Base-by-base conservation (phyloP, 2,888 invertebrate species). In the Standfussiana lucernea region DNA sequence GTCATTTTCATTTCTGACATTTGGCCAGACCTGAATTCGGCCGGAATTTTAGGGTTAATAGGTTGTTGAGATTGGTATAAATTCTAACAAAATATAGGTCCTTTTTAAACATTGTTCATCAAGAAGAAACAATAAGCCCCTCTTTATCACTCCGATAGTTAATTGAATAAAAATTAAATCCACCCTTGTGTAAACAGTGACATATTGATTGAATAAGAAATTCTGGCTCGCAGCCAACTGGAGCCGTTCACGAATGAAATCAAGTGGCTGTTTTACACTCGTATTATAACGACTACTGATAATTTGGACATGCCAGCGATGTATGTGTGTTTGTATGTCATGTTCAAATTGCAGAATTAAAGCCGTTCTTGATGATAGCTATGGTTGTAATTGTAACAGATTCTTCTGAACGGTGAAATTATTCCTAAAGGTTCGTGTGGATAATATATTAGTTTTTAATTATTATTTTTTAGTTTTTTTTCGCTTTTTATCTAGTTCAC, bases 121-220 rank as follows among this genome's bases (percentile, higher is more conserved):
- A 6, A 35, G 3, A 28, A 66, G 7, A 21, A 47, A 76, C 32
- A n/a, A 13, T 11, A 37, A 32, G 2, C 10, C 10, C 7, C 28
- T n/a, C 28, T 56, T 56, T 50, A 50, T 50, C 28, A 32, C 10
- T 5, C 13, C 45, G 4, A 35, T 47, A 61, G 24, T 50, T 61
- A 61, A 61, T 72, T 24, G 21, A 40, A 56, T 65, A 37, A 79
- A 69, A 72, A 65, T 18, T 64, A 62, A 71, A 59, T 24, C 68
- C 42, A 45, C 68, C 42, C 70, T n/a, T 32, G 56, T 59, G 40
- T 68, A 77, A 79, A 84, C 61, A 74, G 56, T 85, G 85, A 86
- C 86, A 87, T 90, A 91, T 91, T 91, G 90, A 90, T 92, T 92
- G 85, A 89, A 91, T 89, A 88, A 87, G 90, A 89, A 89, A 73